Base-by-base conservation (phyloP, 2,888 invertebrate genomes). In the Pristionchus japonicus region DNA sequence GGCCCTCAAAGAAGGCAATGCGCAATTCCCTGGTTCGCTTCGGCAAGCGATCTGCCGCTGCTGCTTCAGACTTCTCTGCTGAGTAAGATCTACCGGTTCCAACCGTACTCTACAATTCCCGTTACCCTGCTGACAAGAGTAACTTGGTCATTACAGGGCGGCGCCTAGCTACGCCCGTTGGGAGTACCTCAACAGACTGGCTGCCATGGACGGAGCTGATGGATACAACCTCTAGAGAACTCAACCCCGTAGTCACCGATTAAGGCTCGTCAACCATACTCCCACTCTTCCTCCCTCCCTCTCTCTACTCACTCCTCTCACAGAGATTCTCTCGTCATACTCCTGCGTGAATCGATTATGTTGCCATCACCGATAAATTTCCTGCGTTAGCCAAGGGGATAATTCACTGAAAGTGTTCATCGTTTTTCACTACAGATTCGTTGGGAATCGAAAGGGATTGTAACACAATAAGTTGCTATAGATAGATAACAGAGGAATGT, bases 1-100 rank as follows among this genome's bases (percentile, higher is more conserved):
- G 90, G 83, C 89, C 90, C 27, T 89, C 90, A 85, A 92, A 92
- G 88, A 92, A 92, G 83, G 92, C 92, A 67, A 92, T 92, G 92
- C 88, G 92, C 57, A 92, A 92, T 80, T 90, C 91, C 17, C 88
- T 92, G 47, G 92, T 92, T 27, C 90, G 92, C 23, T 92, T 92
- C 86, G 92, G 92, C 84, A 92, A 92, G 87, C 87, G 92, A 57
- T 43, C 89, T 20, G 83, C 47, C 47, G 77, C 84, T 43, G 70
- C 40, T 7, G 31, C 74, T 1, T 20, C 31, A 3, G 82, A 83
- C 27, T 34, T n/a, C 82, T 83, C 82, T 23, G 82, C 31, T 2
- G 82, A 83, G 82, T 83, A 34, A 52, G 82, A 17, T 9, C 74
- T 20, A 83, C 82, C 31, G 23, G 31, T n/a, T n/a, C 70, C n/a